These are phyloP conservation scores for Agrochola litura DNA, from an alignment of 2,888 invertebrate genomes.

Conservation along the genomic window DNA sequence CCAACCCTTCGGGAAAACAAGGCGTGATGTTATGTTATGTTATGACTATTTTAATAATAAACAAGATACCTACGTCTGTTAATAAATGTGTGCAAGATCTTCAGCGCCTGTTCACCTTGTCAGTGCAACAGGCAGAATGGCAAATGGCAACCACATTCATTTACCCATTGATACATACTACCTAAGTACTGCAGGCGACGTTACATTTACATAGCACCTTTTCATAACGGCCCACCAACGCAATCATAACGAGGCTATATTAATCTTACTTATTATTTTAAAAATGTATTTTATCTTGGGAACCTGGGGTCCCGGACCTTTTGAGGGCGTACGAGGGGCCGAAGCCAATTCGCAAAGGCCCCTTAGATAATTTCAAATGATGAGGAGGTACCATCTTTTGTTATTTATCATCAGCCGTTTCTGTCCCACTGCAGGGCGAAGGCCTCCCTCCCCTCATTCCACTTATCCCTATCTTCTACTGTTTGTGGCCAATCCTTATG, in stretches of 20 bases:
- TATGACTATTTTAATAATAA: neutral
- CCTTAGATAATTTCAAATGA: neutral
- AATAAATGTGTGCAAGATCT: constrained; percentile 6
- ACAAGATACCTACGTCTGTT: constrained; percentile 6
- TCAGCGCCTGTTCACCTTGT: constrained; percentile 53
- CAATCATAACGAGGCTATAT: constrained; percentile 33
- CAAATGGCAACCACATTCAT: constrained; percentile 49
- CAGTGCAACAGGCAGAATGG: constrained; percentile 36
- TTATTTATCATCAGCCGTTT: neutral
- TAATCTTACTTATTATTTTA: constrained; percentile 9
- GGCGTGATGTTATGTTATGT: too few species aligned
- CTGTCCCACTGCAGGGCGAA: too few species aligned
- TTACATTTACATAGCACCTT: constrained; percentile 56
- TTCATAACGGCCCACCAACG: constrained; percentile 39
- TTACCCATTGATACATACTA: constrained; percentile 28
- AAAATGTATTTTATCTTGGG: neutral
- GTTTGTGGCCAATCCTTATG: neutral
- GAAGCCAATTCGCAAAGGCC: neutral
- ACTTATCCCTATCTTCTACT: neutral
- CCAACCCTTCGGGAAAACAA: too few species aligned
- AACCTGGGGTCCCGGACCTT: neutral
- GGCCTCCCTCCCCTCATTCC: neutral
- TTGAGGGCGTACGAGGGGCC: neutral
- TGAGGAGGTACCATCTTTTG: neutral
- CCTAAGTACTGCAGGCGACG: constrained; percentile 23